Evolutionary conservation across 1,140 invertebrate species (phyloP).

Genomic region (Ptiloglossa arizonensis): DNA sequence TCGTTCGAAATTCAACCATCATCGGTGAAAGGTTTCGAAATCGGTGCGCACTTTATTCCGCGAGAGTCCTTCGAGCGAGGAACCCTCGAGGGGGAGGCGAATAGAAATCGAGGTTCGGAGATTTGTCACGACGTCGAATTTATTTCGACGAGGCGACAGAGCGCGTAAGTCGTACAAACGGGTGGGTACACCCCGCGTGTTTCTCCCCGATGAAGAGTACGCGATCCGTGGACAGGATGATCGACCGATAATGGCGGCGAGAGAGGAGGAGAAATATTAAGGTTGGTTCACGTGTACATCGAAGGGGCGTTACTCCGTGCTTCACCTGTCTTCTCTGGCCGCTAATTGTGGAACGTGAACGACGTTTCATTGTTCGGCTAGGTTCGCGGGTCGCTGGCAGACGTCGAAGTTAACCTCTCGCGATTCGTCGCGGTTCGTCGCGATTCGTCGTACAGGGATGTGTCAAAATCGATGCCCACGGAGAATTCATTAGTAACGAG

Average conservation of each 20-base stretch:
- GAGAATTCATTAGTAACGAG: too few species aligned
- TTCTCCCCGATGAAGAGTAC: conserved; percentile 41
- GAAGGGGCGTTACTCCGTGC: conserved; percentile 63
- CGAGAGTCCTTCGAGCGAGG: too few species aligned
- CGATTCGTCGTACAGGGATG: not conserved
- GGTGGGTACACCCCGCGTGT: not conserved
- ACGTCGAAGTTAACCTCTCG: not conserved
- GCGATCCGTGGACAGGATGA: conserved; percentile 52
- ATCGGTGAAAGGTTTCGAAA: too few species aligned
- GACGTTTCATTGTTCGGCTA: conserved; percentile 55
- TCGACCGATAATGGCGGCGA: conserved; percentile 56
- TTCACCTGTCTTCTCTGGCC: conserved; percentile 64
- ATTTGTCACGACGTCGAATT: too few species aligned
- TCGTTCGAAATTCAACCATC: too few species aligned
- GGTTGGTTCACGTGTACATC: conserved; percentile 59
- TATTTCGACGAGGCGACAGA: not conserved
- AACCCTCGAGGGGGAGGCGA: too few species aligned
- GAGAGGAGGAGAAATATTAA: conserved; percentile 46
- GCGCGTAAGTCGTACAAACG: conserved; percentile 23
- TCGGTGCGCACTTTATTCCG: too few species aligned
- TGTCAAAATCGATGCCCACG: too few species aligned
- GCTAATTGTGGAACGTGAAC: conserved; percentile 60
- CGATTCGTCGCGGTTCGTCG: too few species aligned
- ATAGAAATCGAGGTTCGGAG: too few species aligned
- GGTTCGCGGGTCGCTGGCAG: not conserved